phyloP scores from a whole-genome alignment of 2,888 invertebrate species.

The Nephrotoma guestfalica region DNA sequence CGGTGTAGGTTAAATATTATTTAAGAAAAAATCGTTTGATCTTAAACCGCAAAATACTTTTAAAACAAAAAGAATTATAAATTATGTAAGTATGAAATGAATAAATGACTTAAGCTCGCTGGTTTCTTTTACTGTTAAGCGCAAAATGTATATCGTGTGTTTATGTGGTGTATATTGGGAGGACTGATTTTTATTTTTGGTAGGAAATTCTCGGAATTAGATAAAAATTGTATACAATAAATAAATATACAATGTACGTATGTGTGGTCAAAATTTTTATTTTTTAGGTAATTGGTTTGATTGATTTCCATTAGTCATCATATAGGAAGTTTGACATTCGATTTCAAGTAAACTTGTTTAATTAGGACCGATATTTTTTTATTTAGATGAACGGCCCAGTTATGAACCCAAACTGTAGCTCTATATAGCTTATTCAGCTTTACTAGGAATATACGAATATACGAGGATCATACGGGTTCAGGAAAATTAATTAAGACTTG shows the following conservation, averaged over 20 bases:
- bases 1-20: not conserved
- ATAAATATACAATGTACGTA: not conserved
- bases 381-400: too few species aligned
- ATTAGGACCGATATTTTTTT: too few species aligned
- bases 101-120: not conserved
- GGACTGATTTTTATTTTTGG: not conserved
- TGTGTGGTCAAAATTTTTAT: not conserved
- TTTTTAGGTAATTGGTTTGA: not conserved
- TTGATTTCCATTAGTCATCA: not conserved
- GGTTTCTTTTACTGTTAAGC: not conserved
- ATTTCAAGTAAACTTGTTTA: too few species aligned
- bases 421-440: too few species aligned
- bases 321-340: not conserved
- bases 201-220: not conserved
- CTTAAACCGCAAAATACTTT: not conserved
- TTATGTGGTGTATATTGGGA: not conserved
- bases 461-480: too few species aligned
- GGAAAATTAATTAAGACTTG: too few species aligned
- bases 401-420: too few species aligned
- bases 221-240: not conserved
- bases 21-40: not conserved
- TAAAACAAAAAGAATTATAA: not conserved
- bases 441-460: too few species aligned
- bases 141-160: not conserved
- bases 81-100: not conserved